Evolutionary conservation across 1,140 invertebrate genomes (phyloP).

Genomic region (Philotrypesis tridentata): DNA sequence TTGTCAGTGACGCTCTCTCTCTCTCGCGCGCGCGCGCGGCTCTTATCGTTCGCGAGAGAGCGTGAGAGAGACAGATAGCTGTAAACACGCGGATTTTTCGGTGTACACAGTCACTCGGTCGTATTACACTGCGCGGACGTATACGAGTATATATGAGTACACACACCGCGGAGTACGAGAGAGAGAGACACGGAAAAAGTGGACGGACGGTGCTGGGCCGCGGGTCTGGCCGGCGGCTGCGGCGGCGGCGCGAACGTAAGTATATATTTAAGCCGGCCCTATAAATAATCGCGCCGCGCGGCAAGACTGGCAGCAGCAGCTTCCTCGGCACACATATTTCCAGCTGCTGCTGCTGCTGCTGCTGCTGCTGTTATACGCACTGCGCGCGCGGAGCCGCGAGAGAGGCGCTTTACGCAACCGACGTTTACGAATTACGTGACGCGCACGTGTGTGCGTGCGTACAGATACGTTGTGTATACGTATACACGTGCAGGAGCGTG

Average conservation of each 20-base stretch:
- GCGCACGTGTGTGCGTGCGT: neutral
- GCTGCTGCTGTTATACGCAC: no score
- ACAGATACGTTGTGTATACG: neutral
- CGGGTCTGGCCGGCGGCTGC: neutral
- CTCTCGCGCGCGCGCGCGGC: no score
- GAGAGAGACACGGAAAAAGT: neutral
- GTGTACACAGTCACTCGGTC: no score
- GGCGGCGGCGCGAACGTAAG: no score
- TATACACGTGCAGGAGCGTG: no score
- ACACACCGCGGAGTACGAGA: neutral
- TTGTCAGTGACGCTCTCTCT: no score
- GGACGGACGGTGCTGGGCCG: neutral
- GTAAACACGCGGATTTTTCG: no score
- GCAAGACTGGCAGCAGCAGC: constrained; percentile 3
- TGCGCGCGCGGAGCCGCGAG: no score
- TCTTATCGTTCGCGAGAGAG: no score
- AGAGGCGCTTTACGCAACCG: constrained; percentile 35
- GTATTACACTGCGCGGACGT: no score
- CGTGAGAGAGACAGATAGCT: no score
- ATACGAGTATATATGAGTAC: no score
- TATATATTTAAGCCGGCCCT: constrained; percentile 28
- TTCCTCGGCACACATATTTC: constrained; percentile 25
- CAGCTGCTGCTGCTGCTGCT: constrained; percentile 11
- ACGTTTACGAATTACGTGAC: constrained; percentile 27
- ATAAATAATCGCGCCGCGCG: constrained; percentile 46